phyloP scores from a whole-genome alignment of 1,140 invertebrate species.

The Parapsyche elsis region DNA sequence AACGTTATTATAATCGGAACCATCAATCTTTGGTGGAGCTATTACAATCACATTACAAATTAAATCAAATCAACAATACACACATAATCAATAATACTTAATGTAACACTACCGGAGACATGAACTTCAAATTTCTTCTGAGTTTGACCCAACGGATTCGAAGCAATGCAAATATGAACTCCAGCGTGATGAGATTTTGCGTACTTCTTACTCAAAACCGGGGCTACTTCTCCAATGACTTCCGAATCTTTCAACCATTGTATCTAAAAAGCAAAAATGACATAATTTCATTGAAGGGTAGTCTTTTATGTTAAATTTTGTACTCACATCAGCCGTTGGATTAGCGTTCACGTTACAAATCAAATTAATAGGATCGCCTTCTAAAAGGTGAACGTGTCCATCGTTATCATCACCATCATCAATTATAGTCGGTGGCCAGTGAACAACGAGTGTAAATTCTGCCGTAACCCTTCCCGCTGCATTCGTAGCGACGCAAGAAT shows the following conservation, averaged over 20 bases:
- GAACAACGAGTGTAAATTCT: slow-evolving; percentile 56
- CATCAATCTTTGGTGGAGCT: slow-evolving; percentile 47
- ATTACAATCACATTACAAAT: neutral
- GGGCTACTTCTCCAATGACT: slow-evolving; percentile 59
- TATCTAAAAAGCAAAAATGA: slow-evolving; percentile 58
- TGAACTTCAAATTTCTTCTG: slow-evolving; percentile 58
- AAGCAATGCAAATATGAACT: slow-evolving; percentile 61
- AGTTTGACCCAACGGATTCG: slow-evolving; percentile 60
- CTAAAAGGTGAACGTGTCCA: slow-evolving; percentile 49
- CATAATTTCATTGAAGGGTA: neutral
- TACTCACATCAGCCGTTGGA: slow-evolving; percentile 61
- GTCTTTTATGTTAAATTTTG: neutral
- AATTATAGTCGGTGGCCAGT: slow-evolving; percentile 59
- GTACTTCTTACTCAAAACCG: slow-evolving; percentile 58
- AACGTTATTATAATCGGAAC: slow-evolving; percentile 24
- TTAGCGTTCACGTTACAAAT: slow-evolving; percentile 62
- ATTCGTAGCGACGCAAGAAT: slow-evolving; percentile 62
- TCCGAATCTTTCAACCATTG: slow-evolving; percentile 53
- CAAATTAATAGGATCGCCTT: slow-evolving; percentile 59
- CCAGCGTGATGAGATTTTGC: slow-evolving; percentile 59
- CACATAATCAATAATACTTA: neutral
- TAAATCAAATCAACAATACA: neutral
- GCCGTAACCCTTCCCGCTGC: slow-evolving; percentile 57
- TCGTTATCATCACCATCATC: slow-evolving; percentile 19
- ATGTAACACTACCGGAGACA: slow-evolving; percentile 58